Percentiles rank a stretch among this genome's conserved stretches.
Evolutionary conservation across 1,140 invertebrate genomes (phyloP).

Genomic region (Tetramorium parvispinum): DNA sequence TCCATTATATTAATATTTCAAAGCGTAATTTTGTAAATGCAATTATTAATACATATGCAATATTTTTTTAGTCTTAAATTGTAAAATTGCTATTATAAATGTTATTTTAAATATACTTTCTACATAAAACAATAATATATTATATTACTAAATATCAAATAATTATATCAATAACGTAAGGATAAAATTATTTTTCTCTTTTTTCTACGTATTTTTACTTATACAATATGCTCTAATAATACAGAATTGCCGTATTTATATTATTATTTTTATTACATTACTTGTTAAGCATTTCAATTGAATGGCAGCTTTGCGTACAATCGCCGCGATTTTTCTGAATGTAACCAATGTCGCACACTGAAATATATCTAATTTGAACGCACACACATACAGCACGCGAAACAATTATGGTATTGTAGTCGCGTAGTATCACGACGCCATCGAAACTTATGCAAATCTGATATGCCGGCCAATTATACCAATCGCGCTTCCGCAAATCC

Average conservation of each 20-base stretch:
- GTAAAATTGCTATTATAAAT: neutral
- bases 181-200: neutral
- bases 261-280: neutral
- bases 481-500: slow-evolving; percentile 32
- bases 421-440: slow-evolving; percentile 1
- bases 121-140: neutral
- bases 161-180: neutral
- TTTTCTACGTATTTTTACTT: neutral
- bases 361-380: neutral
- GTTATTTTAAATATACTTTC: neutral
- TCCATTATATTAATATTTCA: neutral
- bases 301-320: neutral
- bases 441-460: slow-evolving; percentile 51
- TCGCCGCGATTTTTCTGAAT: neutral
- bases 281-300: neutral
- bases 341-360: neutral
- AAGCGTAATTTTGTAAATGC: neutral
- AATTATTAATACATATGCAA: neutral
- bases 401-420: slow-evolving; percentile 10
- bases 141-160: neutral
- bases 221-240: neutral
- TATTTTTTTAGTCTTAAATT: neutral
- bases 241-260: neutral
- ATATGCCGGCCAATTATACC: slow-evolving; percentile 41
- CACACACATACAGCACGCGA: neutral